Evolutionary conservation across 2,888 invertebrate species (phyloP).

Genomic region (Andrena dorsata): DNA sequence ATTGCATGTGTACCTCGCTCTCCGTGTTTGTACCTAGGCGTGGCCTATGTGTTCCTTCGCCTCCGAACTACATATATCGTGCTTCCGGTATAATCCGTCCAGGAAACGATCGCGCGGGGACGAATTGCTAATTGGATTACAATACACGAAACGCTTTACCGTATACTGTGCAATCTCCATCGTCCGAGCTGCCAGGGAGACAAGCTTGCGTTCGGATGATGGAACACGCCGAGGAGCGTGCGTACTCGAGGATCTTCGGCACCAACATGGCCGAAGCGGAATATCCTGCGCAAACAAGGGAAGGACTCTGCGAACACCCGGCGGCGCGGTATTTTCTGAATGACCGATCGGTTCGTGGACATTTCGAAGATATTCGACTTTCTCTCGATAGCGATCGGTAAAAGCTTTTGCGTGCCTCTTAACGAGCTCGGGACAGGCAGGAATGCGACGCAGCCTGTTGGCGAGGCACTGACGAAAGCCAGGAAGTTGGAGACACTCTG

Average conservation of each 20-base stretch:
- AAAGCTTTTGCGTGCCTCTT: constrained; percentile 17
- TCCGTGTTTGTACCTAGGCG: constrained; percentile 58
- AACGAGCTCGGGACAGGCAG: too few species aligned
- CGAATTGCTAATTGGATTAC: not conserved
- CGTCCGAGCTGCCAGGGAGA: too few species aligned
- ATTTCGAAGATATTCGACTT: constrained; percentile 16
- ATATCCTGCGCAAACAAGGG: too few species aligned
- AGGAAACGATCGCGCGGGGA: constrained; percentile 11
- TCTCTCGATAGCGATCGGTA: constrained; percentile 7
- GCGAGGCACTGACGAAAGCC: too few species aligned
- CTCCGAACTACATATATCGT: constrained; percentile 51
- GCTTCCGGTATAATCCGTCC: constrained; percentile 57
- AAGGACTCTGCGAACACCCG: not conserved
- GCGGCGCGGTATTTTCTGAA: not conserved
- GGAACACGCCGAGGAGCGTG: too few species aligned
- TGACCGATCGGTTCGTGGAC: not conserved
- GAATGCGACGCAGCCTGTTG: too few species aligned
- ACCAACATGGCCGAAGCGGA: too few species aligned
- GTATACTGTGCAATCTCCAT: too few species aligned
- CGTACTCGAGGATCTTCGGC: too few species aligned
- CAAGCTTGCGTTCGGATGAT: too few species aligned
- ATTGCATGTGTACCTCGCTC: constrained; percentile 58
- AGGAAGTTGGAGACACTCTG: too few species aligned
- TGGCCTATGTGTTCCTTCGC: constrained; percentile 57
- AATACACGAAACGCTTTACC: not conserved